A percentile compares a stretch with the other conserved stretches of the same genome.
phyloP scores from a whole-genome alignment of 2,797 vertebrate species.

The Lacerta viridis region DNA sequence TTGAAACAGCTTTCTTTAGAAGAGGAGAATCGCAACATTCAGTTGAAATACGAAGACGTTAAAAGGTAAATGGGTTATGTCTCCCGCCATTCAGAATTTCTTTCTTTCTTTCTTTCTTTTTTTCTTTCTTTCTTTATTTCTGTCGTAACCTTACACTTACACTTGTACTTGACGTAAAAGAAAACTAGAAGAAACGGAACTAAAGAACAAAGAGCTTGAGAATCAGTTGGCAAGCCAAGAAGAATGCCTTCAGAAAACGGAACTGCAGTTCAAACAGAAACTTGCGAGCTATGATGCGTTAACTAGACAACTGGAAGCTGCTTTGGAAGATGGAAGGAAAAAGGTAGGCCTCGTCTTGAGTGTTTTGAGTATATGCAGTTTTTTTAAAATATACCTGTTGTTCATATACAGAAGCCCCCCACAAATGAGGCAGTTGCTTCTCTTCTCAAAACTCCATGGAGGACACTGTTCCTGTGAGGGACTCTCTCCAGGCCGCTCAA shows the following conservation, averaged over 20 bases:
- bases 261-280: conserved; percentile 85
- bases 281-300: conserved; percentile 82
- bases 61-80: conserved; percentile 80
- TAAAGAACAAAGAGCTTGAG: conserved; percentile 86
- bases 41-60: conserved; percentile 81
- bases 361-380: background rate
- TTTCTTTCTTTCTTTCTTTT: background rate
- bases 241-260: conserved; percentile 81
- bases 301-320: conserved; percentile 85
- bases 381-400: background rate
- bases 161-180: conserved; percentile 70
- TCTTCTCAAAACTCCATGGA: background rate
- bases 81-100: conserved; percentile 24
- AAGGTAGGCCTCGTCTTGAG: conserved; percentile 80
- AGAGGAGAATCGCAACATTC: conserved; percentile 82
- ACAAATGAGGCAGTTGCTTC: background rate
- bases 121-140: background rate
- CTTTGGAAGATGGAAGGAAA: conserved; percentile 84
- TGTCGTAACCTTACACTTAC: background rate
- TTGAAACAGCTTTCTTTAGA: conserved; percentile 79
- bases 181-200: conserved; percentile 82
- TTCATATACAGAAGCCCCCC: background rate
- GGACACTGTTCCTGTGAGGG: background rate
- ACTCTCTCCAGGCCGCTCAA: too few relatives aligned
- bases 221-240: conserved; percentile 84